phyloP scores from a whole-genome alignment of 1,140 invertebrate genomes.

The Eciton burchellii region DNA sequence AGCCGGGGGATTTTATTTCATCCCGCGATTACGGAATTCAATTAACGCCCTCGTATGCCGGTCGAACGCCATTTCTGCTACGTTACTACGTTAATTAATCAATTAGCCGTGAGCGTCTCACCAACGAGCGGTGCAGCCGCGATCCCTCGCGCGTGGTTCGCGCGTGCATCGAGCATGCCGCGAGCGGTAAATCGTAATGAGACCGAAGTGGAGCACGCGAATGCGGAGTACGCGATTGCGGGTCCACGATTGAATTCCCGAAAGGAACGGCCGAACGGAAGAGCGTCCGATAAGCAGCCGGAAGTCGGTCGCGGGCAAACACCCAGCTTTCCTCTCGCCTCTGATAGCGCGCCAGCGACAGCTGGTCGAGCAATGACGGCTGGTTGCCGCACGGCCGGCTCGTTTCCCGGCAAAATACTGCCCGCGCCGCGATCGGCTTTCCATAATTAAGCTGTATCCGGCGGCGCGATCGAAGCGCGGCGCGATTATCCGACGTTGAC shows the following conservation, averaged over 20 bases:
- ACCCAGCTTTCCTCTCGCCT: constrained; percentile 71
- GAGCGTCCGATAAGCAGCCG: constrained; percentile 82
- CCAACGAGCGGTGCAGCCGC: constrained; percentile 38
- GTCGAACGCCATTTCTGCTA: constrained; percentile 42
- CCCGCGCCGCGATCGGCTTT: constrained; percentile 24
- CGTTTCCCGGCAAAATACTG: constrained; percentile 50
- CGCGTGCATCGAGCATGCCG: no score
- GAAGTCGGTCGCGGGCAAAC: constrained; percentile 81
- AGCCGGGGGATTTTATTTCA: constrained; percentile 53
- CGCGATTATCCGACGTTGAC: background rate
- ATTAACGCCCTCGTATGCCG: constrained; percentile 31
- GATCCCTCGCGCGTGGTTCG: no score
- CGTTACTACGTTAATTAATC: constrained; percentile 44
- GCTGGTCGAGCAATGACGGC: constrained; percentile 33
- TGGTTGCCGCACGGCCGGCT: constrained; percentile 39
- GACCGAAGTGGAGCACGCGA: constrained; percentile 32
- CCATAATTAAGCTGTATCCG: constrained; percentile 31
- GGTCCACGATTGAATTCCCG: constrained; percentile 65
- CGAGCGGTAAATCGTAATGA: constrained; percentile 54
- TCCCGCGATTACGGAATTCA: constrained; percentile 55
- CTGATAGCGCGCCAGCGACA: constrained; percentile 56
- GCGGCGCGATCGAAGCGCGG: background rate
- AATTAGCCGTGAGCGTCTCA: constrained; percentile 43
- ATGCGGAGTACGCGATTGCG: constrained; percentile 37
- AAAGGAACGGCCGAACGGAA: constrained; percentile 77